Evolutionary conservation across 2,888 invertebrate species (phyloP).

Genomic region (Holacanthella duospinosa): DNA sequence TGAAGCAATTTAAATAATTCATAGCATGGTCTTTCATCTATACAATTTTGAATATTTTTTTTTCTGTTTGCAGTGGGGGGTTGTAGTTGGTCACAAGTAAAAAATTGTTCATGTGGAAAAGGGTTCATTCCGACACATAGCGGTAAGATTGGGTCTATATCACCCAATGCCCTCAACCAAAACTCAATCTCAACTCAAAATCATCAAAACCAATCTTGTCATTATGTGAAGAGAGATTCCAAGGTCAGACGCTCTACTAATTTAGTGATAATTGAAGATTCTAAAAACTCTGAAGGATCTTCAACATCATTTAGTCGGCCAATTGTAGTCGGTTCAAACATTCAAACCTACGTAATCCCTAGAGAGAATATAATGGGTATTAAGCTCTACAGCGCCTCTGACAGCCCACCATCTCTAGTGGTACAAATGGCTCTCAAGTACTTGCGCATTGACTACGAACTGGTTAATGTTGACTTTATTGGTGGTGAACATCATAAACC

Average conservation of each 20-base stretch:
- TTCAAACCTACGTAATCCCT: neutral
- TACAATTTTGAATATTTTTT: neutral
- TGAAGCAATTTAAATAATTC: neutral
- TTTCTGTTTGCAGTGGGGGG: slow-evolving; percentile 28
- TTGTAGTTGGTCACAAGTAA: slow-evolving; percentile 27
- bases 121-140: slow-evolving; percentile 22
- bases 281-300: neutral
- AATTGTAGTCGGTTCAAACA: neutral
- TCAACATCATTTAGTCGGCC: neutral
- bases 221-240: neutral
- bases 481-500: slow-evolving; percentile 53
- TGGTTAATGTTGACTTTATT: slow-evolving; percentile 57
- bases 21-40: too few relatives aligned
- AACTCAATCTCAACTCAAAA: neutral
- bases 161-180: slow-evolving; percentile 17
- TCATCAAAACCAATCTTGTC: neutral
- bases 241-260: neutral
- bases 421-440: slow-evolving; percentile 58
- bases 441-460: slow-evolving; percentile 54
- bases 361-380: slow-evolving; percentile 40
- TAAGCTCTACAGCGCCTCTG: slow-evolving; percentile 61
- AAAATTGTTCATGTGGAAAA: slow-evolving; percentile 22
- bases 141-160: slow-evolving; percentile 26
- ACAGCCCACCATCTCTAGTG: slow-evolving; percentile 66
- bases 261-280: neutral